These are phyloP conservation scores for Bellardia bayeri DNA, from an alignment of 2,888 invertebrate genomes.

Conservation along the genomic window DNA sequence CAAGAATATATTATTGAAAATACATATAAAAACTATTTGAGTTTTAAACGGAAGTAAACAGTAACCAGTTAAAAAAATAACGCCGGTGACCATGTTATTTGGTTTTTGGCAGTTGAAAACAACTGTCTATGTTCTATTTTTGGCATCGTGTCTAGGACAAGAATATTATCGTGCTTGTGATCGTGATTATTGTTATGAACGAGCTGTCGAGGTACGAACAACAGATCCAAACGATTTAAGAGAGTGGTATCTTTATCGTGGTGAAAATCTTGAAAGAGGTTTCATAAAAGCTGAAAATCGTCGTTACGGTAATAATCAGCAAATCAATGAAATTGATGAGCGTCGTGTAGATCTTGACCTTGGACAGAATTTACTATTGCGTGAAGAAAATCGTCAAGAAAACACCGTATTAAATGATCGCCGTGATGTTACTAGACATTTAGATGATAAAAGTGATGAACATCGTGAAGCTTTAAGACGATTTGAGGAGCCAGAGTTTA, in stretches of 20 bases:
- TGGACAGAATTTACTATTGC: background rate
- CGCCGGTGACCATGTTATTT: slow-evolving; percentile 75
- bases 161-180: slow-evolving; percentile 64
- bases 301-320: background rate
- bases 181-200: slow-evolving; percentile 68
- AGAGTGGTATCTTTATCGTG: background rate
- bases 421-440: slow-evolving; percentile 25
- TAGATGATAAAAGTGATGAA: slow-evolving; percentile 16
- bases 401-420: background rate
- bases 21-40: slow-evolving; percentile 26
- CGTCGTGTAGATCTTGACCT: background rate
- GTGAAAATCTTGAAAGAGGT: slow-evolving; percentile 5
- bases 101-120: slow-evolving; percentile 77
- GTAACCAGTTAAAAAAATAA: slow-evolving; percentile 4
- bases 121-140: slow-evolving; percentile 74
- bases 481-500: background rate
- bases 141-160: slow-evolving; percentile 74
- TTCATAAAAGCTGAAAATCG: background rate
- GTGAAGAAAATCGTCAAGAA: background rate
- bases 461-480: slow-evolving; percentile 17
- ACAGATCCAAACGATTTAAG: background rate
- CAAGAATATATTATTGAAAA: slow-evolving; percentile 28
- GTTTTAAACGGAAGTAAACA: background rate
- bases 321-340: background rate
- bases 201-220: background rate